Base-by-base conservation (phyloP, 2,888 invertebrate species). In the Netelia inedita region DNA sequence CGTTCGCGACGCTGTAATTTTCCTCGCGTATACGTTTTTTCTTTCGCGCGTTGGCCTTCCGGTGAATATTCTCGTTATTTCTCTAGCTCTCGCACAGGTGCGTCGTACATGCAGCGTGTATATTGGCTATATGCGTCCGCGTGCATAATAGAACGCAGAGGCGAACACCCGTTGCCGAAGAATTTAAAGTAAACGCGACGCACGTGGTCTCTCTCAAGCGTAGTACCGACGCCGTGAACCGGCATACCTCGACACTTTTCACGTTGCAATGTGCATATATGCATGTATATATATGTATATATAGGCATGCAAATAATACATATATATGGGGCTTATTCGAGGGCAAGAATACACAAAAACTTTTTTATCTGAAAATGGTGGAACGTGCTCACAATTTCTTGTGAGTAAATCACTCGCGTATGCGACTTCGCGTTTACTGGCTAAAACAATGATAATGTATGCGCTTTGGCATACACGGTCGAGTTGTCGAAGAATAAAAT, bases 101-200 rank as follows among this genome's bases (percentile, higher is more conserved):
- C 28, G 55, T 28, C 21, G 46, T 57, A 66, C 41, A 57, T 6
- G 57, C 53, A 46, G 63, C 57, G 55, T 46, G 23, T 68, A 59
- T 59, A 71, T 55, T 28, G 21, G 46, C 21, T 14, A 23, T 79
- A 43, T 61, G 65, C 57, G 53, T 61, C 61, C 46, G 55, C 59
- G 53, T 10, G 35, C 14, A 41, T n/a, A 63, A 71, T 59, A 43
- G 16, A 71, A 71, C 68, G 69, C 71, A 69, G 55, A 69, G 73
- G 46, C 71, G 82, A 82, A 82, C n/a, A 61, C 53, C 66, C 72
- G 74, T 66, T 72, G 72, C 46, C 79, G 21, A 69, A 75, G 74
- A 85, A 82, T 85, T 82, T 55, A 61, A 79, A 82, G 61, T 82
- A 75, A 85, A 71, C 71, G 61, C 79, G 46, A 57, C 85, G 68